Conservation (phyloP, 2,888 invertebrate genomes). For the Mycalesis mineus region DNA sequence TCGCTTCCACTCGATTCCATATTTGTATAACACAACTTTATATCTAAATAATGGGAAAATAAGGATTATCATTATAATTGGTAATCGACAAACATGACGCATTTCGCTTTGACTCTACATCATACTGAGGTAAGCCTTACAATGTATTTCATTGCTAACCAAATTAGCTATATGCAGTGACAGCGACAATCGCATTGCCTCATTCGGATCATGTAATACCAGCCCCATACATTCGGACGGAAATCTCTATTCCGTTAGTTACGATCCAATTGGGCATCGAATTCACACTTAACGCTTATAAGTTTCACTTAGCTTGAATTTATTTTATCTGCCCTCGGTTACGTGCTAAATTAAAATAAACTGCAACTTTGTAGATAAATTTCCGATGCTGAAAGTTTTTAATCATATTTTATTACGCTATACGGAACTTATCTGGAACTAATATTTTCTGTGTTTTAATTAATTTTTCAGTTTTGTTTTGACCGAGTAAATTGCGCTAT, state of each 20-base stretch:
- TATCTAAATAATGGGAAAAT: too few species aligned
- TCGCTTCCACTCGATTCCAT: too few species aligned
- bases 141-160: too few species aligned
- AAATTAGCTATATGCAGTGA: neutral
- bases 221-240: conserved; percentile 7
- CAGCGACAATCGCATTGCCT: neutral
- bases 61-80: too few species aligned
- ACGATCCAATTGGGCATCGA: conserved; percentile 31
- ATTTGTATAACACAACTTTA: too few species aligned
- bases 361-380: conserved; percentile 20
- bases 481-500: neutral
- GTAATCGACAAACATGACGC: too few species aligned
- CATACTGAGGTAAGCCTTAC: too few species aligned
- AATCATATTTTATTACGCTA: conserved; percentile 16
- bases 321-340: conserved; percentile 29
- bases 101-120: too few species aligned
- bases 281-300: conserved; percentile 35
- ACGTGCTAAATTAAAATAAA: conserved; percentile 27
- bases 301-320: conserved; percentile 35
- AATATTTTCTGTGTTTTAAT: conserved; percentile 4
- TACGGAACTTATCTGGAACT: neutral
- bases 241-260: conserved; percentile 29
- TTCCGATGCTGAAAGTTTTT: conserved; percentile 18
- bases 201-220: neutral
- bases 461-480: neutral